A percentile compares a stretch with the other conserved stretches of the same genome.
Conservation (phyloP, 2,888 invertebrate species). For the Tetranychus piercei region DNA sequence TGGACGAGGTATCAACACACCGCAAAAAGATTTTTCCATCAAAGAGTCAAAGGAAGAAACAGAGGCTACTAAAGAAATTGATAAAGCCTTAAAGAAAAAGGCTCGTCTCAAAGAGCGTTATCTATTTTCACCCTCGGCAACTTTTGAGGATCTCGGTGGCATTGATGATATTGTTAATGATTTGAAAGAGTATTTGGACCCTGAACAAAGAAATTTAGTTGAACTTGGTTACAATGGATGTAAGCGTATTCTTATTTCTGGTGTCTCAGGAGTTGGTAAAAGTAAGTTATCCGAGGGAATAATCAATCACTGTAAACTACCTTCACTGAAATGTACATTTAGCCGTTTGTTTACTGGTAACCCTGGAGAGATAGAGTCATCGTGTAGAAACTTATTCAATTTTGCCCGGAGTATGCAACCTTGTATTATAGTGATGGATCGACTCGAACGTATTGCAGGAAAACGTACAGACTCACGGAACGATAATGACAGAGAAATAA, state of each 20-base stretch:
- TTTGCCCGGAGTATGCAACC: constrained; percentile 54
- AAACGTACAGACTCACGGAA: constrained; percentile 72
- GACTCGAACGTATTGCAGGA: constrained; percentile 86
- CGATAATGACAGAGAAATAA: constrained; percentile 89
- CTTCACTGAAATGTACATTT: constrained; percentile 66
- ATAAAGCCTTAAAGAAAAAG: constrained; percentile 16
- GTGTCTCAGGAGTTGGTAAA: constrained; percentile 82
- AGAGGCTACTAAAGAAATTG: constrained; percentile 10
- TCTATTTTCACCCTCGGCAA: constrained; percentile 31
- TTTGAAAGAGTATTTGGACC: constrained; percentile 56
- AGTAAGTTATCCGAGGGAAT: constrained; percentile 37
- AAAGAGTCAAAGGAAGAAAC: neutral
- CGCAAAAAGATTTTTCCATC: neutral
- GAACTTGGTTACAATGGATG: constrained; percentile 66
- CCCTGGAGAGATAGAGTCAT: constrained; percentile 82
- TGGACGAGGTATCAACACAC: neutral
- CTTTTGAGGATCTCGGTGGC: constrained; percentile 62
- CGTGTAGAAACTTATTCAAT: constrained; percentile 60
- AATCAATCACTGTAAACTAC: constrained; percentile 57
- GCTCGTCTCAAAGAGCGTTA: constrained; percentile 19
- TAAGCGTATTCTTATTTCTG: constrained; percentile 74
- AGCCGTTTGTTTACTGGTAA: constrained; percentile 84
- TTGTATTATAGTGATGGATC: constrained; percentile 79
- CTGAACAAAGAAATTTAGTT: constrained; percentile 64
- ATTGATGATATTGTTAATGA: constrained; percentile 45